phyloP scores from a whole-genome alignment of 2,113 vertebrate species.

The Ceyx melanurus region DNA sequence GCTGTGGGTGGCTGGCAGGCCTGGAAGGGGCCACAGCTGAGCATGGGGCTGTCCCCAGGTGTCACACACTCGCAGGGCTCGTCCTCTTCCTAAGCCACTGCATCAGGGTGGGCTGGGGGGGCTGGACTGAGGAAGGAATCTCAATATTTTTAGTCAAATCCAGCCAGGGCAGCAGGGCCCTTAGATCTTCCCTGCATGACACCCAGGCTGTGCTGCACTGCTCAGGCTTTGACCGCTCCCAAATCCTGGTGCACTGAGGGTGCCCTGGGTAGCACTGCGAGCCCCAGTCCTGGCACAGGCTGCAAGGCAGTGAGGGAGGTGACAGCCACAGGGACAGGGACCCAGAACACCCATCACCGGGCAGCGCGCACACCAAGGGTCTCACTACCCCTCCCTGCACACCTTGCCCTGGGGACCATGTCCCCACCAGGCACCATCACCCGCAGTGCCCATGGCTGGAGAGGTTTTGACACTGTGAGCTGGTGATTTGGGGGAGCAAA shows the following conservation, averaged over 20 bases:
- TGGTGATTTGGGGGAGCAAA: no score
- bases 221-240: rapidly evolving
- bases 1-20: not conserved
- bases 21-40: not conserved
- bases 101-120: not conserved
- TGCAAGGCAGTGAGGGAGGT: not conserved
- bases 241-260: not conserved
- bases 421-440: not conserved
- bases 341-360: rapidly evolving
- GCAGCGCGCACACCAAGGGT: rapidly evolving
- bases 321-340: rapidly evolving
- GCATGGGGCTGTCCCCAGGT: not conserved
- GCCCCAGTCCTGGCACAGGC: not conserved
- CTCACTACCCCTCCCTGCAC: not conserved
- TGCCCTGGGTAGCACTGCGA: rapidly evolving
- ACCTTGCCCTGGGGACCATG: rapidly evolving
- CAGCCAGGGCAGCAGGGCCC: not conserved
- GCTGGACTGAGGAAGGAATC: not conserved
- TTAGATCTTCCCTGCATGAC: rapidly evolving
- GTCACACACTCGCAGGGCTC: rapidly evolving
- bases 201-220: not conserved
- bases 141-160: not conserved
- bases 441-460: rapidly evolving
- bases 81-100: not conserved
- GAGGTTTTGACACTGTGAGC: not conserved